Conservation (phyloP, 2,113 vertebrate species). For the zebrafish (Danio rerio) region GRCz12tu NC_133194.1:39074501-39075000, state of each 20-base stretch:
- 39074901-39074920: neutral
- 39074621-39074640: constrained; percentile 54
- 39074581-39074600: constrained; percentile 49
- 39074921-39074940: no score
- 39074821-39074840: neutral
- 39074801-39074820: neutral
- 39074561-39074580: constrained; percentile 42
- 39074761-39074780: neutral
- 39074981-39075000: no score
- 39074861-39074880: neutral
- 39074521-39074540: constrained; percentile 21
- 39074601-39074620: constrained; percentile 54
- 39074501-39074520: constrained; percentile 42
- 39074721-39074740: constrained; percentile 18
- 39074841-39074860: neutral
- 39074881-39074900: neutral
- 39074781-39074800: neutral
- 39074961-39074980: no score
- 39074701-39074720: constrained; percentile 17
- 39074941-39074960: no score
- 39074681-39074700: constrained; percentile 35
- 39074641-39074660: constrained; percentile 54
- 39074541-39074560: constrained; percentile 27
- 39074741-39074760: neutral
- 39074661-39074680: constrained; percentile 52